Evolutionary conservation across 2,888 invertebrate genomes (phyloP).

Genomic region (Parelbella ahira): DNA sequence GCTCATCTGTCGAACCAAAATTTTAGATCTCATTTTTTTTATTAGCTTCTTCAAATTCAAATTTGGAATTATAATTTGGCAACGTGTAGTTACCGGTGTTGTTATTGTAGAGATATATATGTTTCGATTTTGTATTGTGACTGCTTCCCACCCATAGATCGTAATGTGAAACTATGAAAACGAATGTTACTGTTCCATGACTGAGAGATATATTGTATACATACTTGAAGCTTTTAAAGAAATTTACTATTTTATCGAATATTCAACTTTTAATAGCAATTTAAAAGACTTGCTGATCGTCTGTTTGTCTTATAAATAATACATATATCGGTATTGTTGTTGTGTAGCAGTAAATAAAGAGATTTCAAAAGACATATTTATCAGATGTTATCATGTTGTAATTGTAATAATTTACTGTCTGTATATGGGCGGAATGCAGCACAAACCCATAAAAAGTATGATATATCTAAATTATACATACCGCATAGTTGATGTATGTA

Average conservation of each 20-base stretch:
- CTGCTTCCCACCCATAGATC: constrained; percentile 22
- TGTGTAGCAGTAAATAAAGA: constrained; percentile 13
- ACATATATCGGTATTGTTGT: constrained; percentile 14
- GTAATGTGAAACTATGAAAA: constrained; percentile 6
- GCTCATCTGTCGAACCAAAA: constrained; percentile 75
- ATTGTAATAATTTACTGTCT: constrained; percentile 12
- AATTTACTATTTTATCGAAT: constrained; percentile 5
- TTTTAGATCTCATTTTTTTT: constrained; percentile 74
- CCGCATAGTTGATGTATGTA: constrained; percentile 27
- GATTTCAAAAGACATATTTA: constrained; percentile 17
- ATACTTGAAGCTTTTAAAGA: constrained; percentile 7
- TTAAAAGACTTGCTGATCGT: constrained; percentile 11
- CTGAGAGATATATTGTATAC: constrained; percentile 15
- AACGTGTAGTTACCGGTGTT: constrained; percentile 2
- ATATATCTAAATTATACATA: constrained; percentile 24
- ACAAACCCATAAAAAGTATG: constrained; percentile 22
- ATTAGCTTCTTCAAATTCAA: constrained; percentile 34
- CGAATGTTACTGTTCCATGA: constrained; percentile 14
- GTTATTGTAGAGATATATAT: constrained; percentile 1
- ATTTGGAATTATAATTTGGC: constrained; percentile 18
- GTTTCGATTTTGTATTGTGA: constrained; percentile 3
- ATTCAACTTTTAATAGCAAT: constrained; percentile 8
- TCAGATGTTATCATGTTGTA: constrained; percentile 11
- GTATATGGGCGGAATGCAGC: constrained; percentile 24
- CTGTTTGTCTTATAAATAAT: constrained; percentile 11